A percentile compares a stretch with the other conserved stretches of the same genome.
Conservation (phyloP, 2,797 vertebrate genomes). For the Scyliorhinus canicula region DNA sequence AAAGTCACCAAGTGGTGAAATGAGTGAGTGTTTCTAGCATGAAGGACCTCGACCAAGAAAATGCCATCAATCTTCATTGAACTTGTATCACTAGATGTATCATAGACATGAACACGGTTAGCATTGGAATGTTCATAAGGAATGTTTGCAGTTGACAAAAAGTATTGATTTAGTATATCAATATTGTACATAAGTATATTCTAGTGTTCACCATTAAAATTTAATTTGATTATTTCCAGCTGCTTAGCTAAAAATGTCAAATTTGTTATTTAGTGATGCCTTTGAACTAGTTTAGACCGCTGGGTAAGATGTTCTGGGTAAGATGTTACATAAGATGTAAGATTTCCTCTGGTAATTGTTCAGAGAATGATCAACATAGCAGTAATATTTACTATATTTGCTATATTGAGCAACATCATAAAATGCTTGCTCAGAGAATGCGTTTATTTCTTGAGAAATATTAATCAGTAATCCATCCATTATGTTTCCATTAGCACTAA, state of each 20-base stretch:
- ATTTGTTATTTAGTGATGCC: neutral
- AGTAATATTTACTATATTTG: neutral
- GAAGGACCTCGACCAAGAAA: neutral
- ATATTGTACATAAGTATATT: neutral
- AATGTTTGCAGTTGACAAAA: neutral
- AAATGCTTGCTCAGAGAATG: neutral
- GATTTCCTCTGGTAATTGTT: neutral
- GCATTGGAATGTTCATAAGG: neutral
- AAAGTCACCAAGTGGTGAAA: neutral
- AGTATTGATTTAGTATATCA: neutral
- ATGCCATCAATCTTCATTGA: neutral
- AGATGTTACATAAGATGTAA: too few relatives aligned
- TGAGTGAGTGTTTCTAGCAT: neutral
- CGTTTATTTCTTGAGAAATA: neutral
- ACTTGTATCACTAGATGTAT: neutral
- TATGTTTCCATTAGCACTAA: neutral
- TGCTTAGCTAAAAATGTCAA: neutral
- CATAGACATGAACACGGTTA: neutral
- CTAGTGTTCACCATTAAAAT: neutral
- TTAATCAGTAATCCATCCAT: neutral
- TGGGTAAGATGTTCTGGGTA: too few relatives aligned
- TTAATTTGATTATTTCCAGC: neutral
- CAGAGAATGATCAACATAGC: neutral
- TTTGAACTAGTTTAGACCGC: neutral
- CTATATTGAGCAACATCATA: neutral